Evolutionary conservation across 2,888 invertebrate species (phyloP).

Genomic region (Pseudoips prasinana): DNA sequence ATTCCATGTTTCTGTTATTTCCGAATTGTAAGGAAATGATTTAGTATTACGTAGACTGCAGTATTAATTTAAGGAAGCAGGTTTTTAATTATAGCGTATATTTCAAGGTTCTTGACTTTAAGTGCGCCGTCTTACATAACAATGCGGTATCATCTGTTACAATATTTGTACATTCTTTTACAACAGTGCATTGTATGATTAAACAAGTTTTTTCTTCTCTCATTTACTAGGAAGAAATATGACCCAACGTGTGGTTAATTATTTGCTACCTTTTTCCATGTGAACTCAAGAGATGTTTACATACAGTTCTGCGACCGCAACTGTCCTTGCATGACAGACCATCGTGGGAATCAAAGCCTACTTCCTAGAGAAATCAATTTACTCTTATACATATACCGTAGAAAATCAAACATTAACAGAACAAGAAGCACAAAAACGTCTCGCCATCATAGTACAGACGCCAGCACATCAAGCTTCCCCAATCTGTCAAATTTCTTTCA

Average conservation of each 20-base stretch:
- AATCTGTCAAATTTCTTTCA: too few relatives aligned
- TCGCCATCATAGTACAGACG: constrained; percentile 2
- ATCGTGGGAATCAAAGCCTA: constrained; percentile 37
- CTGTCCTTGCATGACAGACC: constrained; percentile 43
- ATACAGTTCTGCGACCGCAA: constrained; percentile 27
- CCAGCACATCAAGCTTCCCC: too few relatives aligned
- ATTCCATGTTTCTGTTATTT: too few relatives aligned
- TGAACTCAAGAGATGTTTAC: constrained; percentile 16
- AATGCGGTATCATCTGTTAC: constrained; percentile 11
- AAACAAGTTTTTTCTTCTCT: too few relatives aligned
- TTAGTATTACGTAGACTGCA: constrained; percentile 4
- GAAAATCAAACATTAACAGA: constrained; percentile 20
- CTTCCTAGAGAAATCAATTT: constrained; percentile 44
- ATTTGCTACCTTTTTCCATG: background rate
- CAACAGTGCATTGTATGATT: too few relatives aligned
- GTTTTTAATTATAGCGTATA: constrained; percentile 7
- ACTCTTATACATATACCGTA: constrained; percentile 25
- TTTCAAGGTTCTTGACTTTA: constrained; percentile 11
- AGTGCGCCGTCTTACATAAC: constrained; percentile 16
- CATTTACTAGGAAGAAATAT: too few relatives aligned
- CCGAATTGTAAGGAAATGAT: constrained; percentile 5
- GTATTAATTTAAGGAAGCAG: constrained; percentile 11
- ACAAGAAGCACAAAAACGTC: constrained; percentile 17
- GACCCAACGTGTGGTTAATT: too few relatives aligned
- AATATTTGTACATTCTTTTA: constrained; percentile 14